These are phyloP conservation scores for Paradoxurus hermaphroditus DNA, from an alignment of 2,113 vertebrate species.

Conservation along the genomic window DNA sequence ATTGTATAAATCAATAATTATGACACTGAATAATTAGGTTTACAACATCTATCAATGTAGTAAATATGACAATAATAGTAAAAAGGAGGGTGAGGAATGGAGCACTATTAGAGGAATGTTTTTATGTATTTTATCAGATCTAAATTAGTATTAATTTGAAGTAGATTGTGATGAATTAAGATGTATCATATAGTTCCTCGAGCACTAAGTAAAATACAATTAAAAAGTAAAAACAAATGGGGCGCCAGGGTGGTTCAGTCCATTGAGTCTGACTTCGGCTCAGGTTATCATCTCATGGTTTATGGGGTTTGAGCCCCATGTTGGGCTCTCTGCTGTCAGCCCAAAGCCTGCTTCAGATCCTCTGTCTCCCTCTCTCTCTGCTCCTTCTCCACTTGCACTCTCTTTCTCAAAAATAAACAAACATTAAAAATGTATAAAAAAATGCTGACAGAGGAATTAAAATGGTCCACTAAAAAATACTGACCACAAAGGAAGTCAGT, in stretches of 20 bases:
- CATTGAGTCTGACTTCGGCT: too few relatives aligned
- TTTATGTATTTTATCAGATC: neutral
- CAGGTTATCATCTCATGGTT: too few relatives aligned
- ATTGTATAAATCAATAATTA: neutral
- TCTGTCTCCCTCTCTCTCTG: too few relatives aligned
- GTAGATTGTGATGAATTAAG: neutral
- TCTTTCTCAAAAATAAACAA: too few relatives aligned
- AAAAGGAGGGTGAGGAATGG: neutral
- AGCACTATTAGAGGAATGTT: neutral
- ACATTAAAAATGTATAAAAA: neutral
- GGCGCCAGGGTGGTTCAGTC: too few relatives aligned
- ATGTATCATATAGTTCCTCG: neutral
- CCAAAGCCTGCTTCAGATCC: too few relatives aligned
- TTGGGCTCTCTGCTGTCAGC: too few relatives aligned
- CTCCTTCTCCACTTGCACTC: too few relatives aligned
- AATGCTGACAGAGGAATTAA: neutral
- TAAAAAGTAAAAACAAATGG: neutral
- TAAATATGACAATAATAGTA: neutral
- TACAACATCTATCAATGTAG: neutral
- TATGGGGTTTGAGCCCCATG: too few relatives aligned
- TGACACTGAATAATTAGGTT: neutral
- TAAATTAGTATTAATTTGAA: conserved; percentile 28
- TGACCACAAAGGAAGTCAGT: neutral
- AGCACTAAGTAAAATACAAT: neutral
- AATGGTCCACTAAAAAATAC: neutral